Evolutionary conservation across 2,113 vertebrate genomes (phyloP), one percentile per base, ranked within the genome.

Genomic region (Gymnobelideus leadbeateri): DNA sequence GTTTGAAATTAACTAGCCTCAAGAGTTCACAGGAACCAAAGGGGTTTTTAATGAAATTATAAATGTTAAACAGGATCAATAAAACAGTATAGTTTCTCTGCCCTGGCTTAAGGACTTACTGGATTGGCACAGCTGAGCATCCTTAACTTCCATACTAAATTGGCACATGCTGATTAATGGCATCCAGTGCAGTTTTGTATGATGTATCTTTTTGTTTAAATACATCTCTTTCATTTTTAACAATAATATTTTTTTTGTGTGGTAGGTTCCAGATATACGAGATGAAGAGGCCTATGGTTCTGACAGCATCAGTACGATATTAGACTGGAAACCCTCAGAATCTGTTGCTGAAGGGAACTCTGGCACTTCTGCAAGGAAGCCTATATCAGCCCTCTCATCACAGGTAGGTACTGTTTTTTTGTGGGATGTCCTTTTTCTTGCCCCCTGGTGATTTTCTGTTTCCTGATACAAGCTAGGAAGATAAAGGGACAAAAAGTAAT

Each of bases 221-320:
- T 77, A 51, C n/a, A 90, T 91, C 89, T 16, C 16, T 93, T 92
- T 94, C 43, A 6, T 25, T 31, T 84, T 92, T 77, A 10, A 89
- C 46, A 50, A 37, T 61, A 12, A 11, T 93, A 51, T 37, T 94
- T 55, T 14, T 51, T 51, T 23, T 97, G 47, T 24, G 55, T 94
- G 96, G 47, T 95, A 99, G 99, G 98, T 99, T 96, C 98, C 98
- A 92, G 99, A 99, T 89, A 98, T 99, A 89, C 98, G 96, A 51
- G 99, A 99, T 94, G 99, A 99, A 94, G 98, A 99, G 43, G 96
- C 77, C 0, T 98, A 99, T 12, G 98, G 98, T 93, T 99, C 99
- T 1, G 99, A 99, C 95, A 97, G 91, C 26, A 97, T 96, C 94
- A 98, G 98, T 97, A 98, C 98, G 0, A 92, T 98, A 55, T 96